Evolutionary conservation across 2,888 invertebrate genomes (phyloP), one percentile per base, ranked within the genome.

Genomic region (Parnassius mnemosyne): DNA sequence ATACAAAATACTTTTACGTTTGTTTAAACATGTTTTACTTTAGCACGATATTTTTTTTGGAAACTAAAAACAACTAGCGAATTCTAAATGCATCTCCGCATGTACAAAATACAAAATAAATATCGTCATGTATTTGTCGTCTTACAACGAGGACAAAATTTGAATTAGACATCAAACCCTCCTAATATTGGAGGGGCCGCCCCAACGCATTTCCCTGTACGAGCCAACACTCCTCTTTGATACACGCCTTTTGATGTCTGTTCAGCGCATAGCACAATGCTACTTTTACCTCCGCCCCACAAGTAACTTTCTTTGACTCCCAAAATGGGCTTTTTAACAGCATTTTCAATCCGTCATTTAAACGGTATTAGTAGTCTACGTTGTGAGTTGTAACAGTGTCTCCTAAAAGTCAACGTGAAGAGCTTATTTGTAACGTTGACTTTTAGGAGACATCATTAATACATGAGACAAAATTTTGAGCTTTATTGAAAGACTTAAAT

Each of bases 191-290:
- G 77, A 80, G 83, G 81, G 82, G 77, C 74, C 77, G 69, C 79
- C 78, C 79, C 71, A 75, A 68, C 76, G 77, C 74, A 67, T 73
- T 75, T 79, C 81, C 79, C 78, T 77, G 77, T 77, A 74, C 80
- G 76, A 78, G 77, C 70, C 71, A 72, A 75, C 73, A 75, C 84
- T 82, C 83, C 77, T 84, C 86, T 87, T 89, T 89, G 87, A 89
- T 82, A 84, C 78, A 76, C 75, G 79, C 77, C 86, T 87, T 89
- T 89, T 89, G 89, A 90, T 87, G 88, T 87, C 81, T 85, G 78
- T 81, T 79, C 74, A 73, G 72, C 75, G 75, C 75, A 74, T 76
- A 76, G 78, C 79, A 88, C 87, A 88, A 87, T 84, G 77, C 77
- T 76, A 78, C 77, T 83, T 85, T 85, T 84, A 79, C 81, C 76